These are phyloP conservation scores for Drosophila incognita DNA, from an alignment of 2,888 invertebrate genomes.

Conservation along the genomic window DNA sequence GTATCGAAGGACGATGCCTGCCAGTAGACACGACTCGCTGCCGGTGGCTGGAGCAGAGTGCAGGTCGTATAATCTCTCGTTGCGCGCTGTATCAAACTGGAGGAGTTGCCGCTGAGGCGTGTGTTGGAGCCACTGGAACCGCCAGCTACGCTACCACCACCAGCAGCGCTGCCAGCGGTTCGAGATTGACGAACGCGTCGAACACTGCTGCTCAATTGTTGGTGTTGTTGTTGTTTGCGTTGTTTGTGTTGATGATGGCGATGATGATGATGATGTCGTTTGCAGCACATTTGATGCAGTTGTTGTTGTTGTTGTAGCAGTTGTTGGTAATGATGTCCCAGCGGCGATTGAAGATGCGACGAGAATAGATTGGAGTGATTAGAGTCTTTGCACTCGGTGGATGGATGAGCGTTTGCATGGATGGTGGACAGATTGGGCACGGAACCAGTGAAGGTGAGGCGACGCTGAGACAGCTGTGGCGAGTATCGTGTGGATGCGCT, in stretches of 20 bases:
- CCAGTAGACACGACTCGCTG: slow-evolving; percentile 87
- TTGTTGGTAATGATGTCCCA: slow-evolving; percentile 75
- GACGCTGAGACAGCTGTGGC: slow-evolving; percentile 75
- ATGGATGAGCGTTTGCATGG: slow-evolving; percentile 47
- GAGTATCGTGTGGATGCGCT: slow-evolving; percentile 83
- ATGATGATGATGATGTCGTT: slow-evolving; percentile 72
- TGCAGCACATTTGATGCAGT: slow-evolving; percentile 53
- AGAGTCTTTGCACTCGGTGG: slow-evolving; percentile 47
- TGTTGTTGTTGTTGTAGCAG: slow-evolving; percentile 47
- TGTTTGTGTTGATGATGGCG: slow-evolving; percentile 55
- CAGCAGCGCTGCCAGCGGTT: slow-evolving; percentile 24
- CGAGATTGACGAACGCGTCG: slow-evolving; percentile 72
- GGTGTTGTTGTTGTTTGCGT: slow-evolving; percentile 55
- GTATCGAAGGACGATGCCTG: slow-evolving; percentile 94
- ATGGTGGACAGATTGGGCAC: slow-evolving; percentile 86
- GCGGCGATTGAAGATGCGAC: slow-evolving; percentile 77
- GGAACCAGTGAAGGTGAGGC: slow-evolving; percentile 86
- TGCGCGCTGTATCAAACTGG: slow-evolving; percentile 82
- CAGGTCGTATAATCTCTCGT: slow-evolving; percentile 83
- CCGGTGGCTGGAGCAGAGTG: slow-evolving; percentile 87
- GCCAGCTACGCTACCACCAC: slow-evolving; percentile 9
- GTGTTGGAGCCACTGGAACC: slow-evolving; percentile 60
- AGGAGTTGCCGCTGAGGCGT: slow-evolving; percentile 81
- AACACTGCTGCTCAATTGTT: slow-evolving; percentile 70
- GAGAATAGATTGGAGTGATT: slow-evolving; percentile 82